These are phyloP conservation scores for Eupithecia tripunctaria DNA, from an alignment of 2,888 invertebrate genomes.

Conservation along the genomic window DNA sequence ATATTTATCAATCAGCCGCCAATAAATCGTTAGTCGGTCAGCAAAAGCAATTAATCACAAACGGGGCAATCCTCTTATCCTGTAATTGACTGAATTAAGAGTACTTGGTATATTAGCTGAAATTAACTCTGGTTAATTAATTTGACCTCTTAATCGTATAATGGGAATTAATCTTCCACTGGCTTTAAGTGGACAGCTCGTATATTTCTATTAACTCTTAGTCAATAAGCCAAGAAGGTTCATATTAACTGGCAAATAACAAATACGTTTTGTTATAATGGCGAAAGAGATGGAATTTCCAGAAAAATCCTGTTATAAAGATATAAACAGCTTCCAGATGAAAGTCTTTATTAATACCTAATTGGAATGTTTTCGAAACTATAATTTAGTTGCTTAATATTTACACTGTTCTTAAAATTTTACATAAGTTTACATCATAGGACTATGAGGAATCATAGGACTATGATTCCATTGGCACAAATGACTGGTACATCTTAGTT, in stretches of 20 bases:
- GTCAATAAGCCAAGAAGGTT: conserved; percentile 3
- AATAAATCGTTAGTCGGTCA: neutral
- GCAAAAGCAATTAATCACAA: conserved; percentile 16
- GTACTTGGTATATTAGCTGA: conserved; percentile 50
- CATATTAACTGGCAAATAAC: neutral
- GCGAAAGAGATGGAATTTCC: neutral
- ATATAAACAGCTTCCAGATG: too few species aligned
- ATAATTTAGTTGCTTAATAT: too few species aligned
- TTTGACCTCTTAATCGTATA: conserved; percentile 60
- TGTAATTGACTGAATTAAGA: conserved; percentile 54
- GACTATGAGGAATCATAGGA: too few species aligned
- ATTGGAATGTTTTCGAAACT: too few species aligned
- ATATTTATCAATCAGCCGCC: neutral
- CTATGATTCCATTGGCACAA: too few species aligned
- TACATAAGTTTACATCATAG: too few species aligned
- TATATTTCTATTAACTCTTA: conserved; percentile 1
- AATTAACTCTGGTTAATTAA: conserved; percentile 52
- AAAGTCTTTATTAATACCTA: too few species aligned
- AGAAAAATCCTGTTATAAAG: too few species aligned
- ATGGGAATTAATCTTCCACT: conserved; percentile 40
- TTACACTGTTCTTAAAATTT: too few species aligned
- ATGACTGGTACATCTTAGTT: too few species aligned
- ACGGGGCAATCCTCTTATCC: conserved; percentile 44
- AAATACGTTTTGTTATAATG: neutral
- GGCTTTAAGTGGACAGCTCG: neutral